These are phyloP conservation scores for Brachypalpus laphriformis DNA, from an alignment of 2,888 invertebrate genomes.

Conservation along the genomic window DNA sequence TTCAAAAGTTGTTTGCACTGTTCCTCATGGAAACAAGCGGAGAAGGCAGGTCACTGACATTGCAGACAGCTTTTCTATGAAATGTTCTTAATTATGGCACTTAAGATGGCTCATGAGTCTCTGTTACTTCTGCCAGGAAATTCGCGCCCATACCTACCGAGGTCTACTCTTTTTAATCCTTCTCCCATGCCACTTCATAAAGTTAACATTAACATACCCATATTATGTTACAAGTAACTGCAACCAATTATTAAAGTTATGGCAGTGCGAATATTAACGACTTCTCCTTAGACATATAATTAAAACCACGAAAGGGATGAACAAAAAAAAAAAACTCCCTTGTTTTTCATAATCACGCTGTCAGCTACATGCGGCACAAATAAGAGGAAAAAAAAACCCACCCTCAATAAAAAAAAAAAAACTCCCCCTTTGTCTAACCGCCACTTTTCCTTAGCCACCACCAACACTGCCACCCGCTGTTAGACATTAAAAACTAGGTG, in stretches of 20 bases:
- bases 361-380: constrained; percentile 24
- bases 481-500: constrained; percentile 67
- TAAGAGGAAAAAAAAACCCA: constrained; percentile 32
- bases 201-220: background rate
- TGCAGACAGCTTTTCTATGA: no score
- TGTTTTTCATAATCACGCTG: constrained; percentile 30
- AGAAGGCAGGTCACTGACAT: no score
- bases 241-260: constrained; percentile 68
- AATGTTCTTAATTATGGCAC: no score
- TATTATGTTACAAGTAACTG: constrained; percentile 51
- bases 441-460: constrained; percentile 21
- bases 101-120: no score
- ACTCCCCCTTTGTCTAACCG: constrained; percentile 34
- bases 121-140: no score
- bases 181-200: background rate
- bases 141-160: no score
- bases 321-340: background rate
- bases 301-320: constrained; percentile 47
- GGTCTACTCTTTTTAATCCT: background rate
- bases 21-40: no score
- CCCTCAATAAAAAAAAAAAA: constrained; percentile 17
- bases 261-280: constrained; percentile 58
- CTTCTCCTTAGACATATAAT: constrained; percentile 66
- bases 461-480: constrained; percentile 26
- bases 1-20: no score